Evolutionary conservation across 2,113 vertebrate species (phyloP).

Genomic region (Pterocles gutturalis): DNA sequence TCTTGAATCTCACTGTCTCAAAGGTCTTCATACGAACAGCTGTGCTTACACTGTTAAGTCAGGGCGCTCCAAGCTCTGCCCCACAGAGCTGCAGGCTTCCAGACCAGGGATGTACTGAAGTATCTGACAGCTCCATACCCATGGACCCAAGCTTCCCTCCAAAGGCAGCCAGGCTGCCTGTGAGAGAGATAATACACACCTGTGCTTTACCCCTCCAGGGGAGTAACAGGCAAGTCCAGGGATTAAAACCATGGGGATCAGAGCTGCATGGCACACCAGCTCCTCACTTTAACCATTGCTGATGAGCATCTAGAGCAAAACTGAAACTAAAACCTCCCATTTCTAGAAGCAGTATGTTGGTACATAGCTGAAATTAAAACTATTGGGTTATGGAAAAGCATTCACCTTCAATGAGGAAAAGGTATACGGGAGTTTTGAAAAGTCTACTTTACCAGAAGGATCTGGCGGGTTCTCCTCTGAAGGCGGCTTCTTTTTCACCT

Average conservation of each 20-base stretch:
- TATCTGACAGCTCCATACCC: background rate
- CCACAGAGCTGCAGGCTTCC: background rate
- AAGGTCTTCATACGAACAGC: background rate
- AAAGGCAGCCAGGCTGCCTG: background rate
- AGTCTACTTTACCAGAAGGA: conserved; percentile 31
- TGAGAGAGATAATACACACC: accelerated
- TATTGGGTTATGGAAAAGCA: background rate
- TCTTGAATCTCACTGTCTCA: background rate
- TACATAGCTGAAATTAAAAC: background rate
- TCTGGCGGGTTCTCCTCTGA: background rate
- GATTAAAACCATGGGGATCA: background rate
- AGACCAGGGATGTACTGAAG: background rate
- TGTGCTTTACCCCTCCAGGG: background rate
- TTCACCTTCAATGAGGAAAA: background rate
- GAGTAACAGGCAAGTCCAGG: background rate
- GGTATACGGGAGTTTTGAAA: background rate
- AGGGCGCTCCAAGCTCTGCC: background rate
- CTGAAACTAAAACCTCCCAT: background rate
- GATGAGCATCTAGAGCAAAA: accelerated
- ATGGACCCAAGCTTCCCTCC: background rate
- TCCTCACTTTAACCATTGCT: background rate
- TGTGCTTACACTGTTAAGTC: accelerated
- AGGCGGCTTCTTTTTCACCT: background rate
- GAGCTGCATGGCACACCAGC: background rate
- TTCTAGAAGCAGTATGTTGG: background rate